Evolutionary conservation across 2,888 invertebrate genomes (phyloP), one percentile per base, ranked within the genome.

Genomic region (Phortica okadai): DNA sequence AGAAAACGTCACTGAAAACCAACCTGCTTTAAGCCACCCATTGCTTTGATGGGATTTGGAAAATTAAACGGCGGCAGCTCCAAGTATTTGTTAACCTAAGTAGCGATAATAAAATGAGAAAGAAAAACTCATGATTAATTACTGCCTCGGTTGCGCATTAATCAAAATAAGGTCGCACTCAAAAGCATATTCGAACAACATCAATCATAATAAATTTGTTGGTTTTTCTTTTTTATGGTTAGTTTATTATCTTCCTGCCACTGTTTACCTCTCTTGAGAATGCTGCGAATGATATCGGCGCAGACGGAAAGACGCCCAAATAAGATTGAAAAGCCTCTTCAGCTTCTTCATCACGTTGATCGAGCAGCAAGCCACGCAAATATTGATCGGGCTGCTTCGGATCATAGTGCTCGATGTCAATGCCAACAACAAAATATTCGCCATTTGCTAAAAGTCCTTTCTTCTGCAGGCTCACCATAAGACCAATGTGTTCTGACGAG

Each of bases 391-490:
- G 97, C 77, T 95, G 94, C 33, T 94, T 93, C 2, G 94, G 92
- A 86, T 97, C 96, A 91, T 97, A 98, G 86, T 97, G 96, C 83
- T 97, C 97, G 14, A 97, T 95, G 88, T 97, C 96, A 6, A 98
- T 96, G 6, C 98, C 98, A 33, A 98, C 95, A 1, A 97, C 98
- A 90, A 97, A 97, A 90, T 98, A 98, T 89, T 98, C 97, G n/a
- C 98, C 95, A 88, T 95, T 94, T 82, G 96, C 94, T 78, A 98
- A 93, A 0, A 98, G 93, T 78, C 96, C 95, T 91, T 94, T 94
- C 80, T 96, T 94, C 82, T 97, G 95, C 91, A 98, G 93, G 59
- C 97, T 96, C 76, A 96, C 93, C 94, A 98, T 94, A n/a, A 98
- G 93, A 4, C 97, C 98, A 81, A 97, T 94, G 90, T 98, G 97